phyloP scores from a whole-genome alignment of 2,888 invertebrate species.

The Ichneumoninae sp. region DNA sequence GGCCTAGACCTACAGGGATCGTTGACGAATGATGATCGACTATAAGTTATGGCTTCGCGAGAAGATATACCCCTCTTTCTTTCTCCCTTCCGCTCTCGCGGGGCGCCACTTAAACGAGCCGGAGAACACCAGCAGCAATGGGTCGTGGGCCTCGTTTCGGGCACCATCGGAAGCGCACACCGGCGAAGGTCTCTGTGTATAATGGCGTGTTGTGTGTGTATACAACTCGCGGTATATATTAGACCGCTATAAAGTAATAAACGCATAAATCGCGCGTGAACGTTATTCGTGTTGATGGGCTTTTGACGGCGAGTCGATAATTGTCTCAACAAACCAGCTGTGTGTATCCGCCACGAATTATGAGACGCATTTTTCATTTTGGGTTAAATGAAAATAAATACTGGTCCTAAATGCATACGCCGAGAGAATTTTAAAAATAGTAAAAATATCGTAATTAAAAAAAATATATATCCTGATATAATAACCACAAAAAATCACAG shows the following conservation, averaged over 20 bases:
- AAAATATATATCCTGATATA: too few species aligned
- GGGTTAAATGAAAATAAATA: not conserved
- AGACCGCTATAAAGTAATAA: slow-evolving; percentile 82
- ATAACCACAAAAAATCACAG: too few species aligned
- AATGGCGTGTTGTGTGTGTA: slow-evolving; percentile 28
- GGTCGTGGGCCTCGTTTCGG: slow-evolving; percentile 42
- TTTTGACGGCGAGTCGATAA: slow-evolving; percentile 40
- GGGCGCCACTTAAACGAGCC: slow-evolving; percentile 78
- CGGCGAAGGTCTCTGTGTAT: slow-evolving; percentile 11
- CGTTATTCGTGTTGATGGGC: slow-evolving; percentile 22
- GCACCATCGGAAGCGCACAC: slow-evolving; percentile 29
- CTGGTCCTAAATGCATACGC: not conserved
- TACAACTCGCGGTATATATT: slow-evolving; percentile 69
- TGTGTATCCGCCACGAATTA: not conserved
- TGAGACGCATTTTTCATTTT: not conserved
- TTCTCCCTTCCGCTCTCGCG: slow-evolving; percentile 10
- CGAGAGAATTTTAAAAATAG: not conserved
- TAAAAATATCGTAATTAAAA: not conserved
- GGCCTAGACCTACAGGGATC: slow-evolving; percentile 39
- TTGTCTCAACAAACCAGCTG: slow-evolving; percentile 47
- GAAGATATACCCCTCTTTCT: slow-evolving; percentile 45
- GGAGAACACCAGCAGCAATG: slow-evolving; percentile 65
- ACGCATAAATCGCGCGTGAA: slow-evolving; percentile 77
- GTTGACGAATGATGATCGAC: slow-evolving; percentile 80
- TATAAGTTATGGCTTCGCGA: slow-evolving; percentile 81